Conservation (phyloP, 2,113 vertebrate species). For the Cephalopholis sonnerati region DNA sequence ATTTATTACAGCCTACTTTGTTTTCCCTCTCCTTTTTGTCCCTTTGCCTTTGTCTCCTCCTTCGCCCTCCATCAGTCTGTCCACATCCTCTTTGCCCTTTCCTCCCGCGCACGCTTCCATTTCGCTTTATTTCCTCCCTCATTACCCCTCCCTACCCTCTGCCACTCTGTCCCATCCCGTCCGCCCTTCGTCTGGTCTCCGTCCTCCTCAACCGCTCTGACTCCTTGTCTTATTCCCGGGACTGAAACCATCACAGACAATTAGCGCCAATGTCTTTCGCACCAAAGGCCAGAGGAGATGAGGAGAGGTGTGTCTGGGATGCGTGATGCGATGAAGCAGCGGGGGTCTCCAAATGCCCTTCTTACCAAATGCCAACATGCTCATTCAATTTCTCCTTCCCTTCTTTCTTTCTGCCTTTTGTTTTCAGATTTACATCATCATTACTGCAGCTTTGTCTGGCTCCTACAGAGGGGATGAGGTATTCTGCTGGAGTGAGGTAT, state of each 20-base stretch:
- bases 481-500: conserved; percentile 49
- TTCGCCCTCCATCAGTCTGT: conserved; percentile 22
- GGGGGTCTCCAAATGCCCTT: conserved; percentile 63
- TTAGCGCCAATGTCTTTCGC: conserved; percentile 46
- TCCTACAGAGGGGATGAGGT: conserved; percentile 39
- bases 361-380: conserved; percentile 71
- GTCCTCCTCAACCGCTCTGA: conserved; percentile 32
- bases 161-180: background rate
- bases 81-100: conserved; percentile 51
- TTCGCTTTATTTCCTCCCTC: conserved; percentile 55
- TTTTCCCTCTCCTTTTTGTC: background rate
- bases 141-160: conserved; percentile 38
- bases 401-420: conserved; percentile 55
- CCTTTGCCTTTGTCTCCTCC: conserved; percentile 20
- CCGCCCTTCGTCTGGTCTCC: conserved; percentile 60
- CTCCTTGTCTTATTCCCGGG: conserved; percentile 44
- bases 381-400: conserved; percentile 57
- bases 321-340: conserved; percentile 46
- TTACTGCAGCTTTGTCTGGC: conserved; percentile 50
- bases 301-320: conserved; percentile 58
- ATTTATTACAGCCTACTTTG: conserved; percentile 29
- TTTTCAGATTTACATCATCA: conserved; percentile 73
- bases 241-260: conserved; percentile 67
- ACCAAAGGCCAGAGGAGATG: conserved; percentile 63
- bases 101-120: conserved; percentile 18